Evolutionary conservation across 1,140 invertebrate species (phyloP).

Genomic region (Nasonia longicornis): DNA sequence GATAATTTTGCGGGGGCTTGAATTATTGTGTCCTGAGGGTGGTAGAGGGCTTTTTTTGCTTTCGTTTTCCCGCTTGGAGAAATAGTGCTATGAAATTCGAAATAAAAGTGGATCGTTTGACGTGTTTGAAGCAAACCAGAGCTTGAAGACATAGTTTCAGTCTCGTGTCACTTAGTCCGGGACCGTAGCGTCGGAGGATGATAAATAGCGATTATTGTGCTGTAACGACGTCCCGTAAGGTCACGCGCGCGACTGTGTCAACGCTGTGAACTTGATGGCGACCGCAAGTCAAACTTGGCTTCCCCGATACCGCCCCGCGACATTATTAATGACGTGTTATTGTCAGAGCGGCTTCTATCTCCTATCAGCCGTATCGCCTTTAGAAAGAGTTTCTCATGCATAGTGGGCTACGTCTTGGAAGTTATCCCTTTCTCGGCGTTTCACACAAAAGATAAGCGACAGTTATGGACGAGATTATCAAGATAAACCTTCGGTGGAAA

Average conservation of each 20-base stretch:
- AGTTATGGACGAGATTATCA: background rate
- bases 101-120: too few relatives aligned
- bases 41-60: background rate
- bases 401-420: background rate
- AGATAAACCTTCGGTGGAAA: background rate
- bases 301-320: background rate
- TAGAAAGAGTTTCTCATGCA: background rate
- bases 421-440: background rate
- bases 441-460: background rate
- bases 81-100: too few relatives aligned
- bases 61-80: too few relatives aligned
- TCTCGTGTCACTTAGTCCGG: background rate
- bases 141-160: background rate
- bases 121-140: too few relatives aligned
- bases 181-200: background rate
- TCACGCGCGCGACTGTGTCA: background rate
- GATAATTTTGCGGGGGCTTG: background rate
- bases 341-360: background rate
- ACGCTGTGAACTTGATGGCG: background rate
- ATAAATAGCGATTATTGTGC: slow-evolving; percentile 15
- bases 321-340: slow-evolving; percentile 9
- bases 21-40: background rate
- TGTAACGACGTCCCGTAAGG: background rate
- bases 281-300: background rate
- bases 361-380: background rate